Conservation (phyloP, 2,113 vertebrate species). For the Cyrtonyx montezumae region DNA sequence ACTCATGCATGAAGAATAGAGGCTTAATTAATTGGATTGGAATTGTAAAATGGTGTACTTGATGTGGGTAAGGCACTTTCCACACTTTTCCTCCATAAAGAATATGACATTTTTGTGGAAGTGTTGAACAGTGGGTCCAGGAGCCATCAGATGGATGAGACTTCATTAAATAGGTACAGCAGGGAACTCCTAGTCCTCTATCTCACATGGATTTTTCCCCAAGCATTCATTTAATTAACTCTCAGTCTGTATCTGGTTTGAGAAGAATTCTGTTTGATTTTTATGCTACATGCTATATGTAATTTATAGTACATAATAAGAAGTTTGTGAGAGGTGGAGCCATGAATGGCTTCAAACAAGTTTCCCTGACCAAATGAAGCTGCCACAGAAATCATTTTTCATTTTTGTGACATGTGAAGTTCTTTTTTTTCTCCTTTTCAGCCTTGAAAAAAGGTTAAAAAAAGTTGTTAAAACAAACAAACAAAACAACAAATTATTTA, state of each 20-base stretch:
- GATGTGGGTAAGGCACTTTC: slow-evolving; percentile 72
- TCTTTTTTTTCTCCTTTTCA: slow-evolving; percentile 37
- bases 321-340: slow-evolving; percentile 71
- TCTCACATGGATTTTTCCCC: slow-evolving; percentile 32
- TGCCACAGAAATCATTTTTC: slow-evolving; percentile 73
- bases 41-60: slow-evolving; percentile 75
- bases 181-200: slow-evolving; percentile 55
- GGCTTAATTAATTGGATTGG: slow-evolving; percentile 75
- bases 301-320: slow-evolving; percentile 77
- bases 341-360: slow-evolving; percentile 71
- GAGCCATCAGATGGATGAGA: slow-evolving; percentile 72
- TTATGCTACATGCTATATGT: slow-evolving; percentile 70
- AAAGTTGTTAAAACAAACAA: slow-evolving; percentile 69
- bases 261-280: slow-evolving; percentile 74
- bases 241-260: slow-evolving; percentile 64
- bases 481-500: slow-evolving; percentile 62
- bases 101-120: slow-evolving; percentile 76
- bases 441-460: too few species aligned
- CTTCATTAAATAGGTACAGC: slow-evolving; percentile 76
- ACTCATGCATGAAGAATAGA: slow-evolving; percentile 72
- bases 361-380: slow-evolving; percentile 76
- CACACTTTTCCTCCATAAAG: slow-evolving; percentile 66
- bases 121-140: slow-evolving; percentile 69
- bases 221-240: slow-evolving; percentile 58
- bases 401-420: slow-evolving; percentile 75